Percentiles rank a stretch among this genome's conserved stretches.
Conservation (phyloP, 2,797 vertebrate genomes). For the Scomberomorus guttatus region DNA sequence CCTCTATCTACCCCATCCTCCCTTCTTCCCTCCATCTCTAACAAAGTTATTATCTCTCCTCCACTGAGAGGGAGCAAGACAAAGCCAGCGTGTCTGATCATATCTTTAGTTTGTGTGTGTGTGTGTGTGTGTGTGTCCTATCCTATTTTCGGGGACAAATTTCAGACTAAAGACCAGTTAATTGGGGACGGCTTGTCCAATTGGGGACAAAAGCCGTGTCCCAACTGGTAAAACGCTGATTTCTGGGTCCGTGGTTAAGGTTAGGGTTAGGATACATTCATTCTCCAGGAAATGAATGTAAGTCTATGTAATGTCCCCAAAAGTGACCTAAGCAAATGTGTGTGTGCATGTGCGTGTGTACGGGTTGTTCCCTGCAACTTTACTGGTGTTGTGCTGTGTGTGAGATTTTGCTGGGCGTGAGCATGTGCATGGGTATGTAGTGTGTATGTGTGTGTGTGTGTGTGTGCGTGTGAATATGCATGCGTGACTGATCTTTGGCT, state of each 20-base stretch:
- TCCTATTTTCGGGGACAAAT: too few species aligned
- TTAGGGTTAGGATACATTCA: too few species aligned
- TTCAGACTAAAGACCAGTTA: too few species aligned
- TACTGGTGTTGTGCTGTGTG: conserved; percentile 24
- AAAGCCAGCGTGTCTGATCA: conserved; percentile 50
- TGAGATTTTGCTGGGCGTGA: conserved; percentile 5
- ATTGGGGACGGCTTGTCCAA: too few species aligned
- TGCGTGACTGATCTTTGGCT: conserved; percentile 60
- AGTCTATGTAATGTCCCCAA: too few species aligned
- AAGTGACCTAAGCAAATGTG: neutral
- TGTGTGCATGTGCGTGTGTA: neutral
- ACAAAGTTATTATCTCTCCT: conserved; percentile 42
- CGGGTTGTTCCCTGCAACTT: conserved; percentile 23
- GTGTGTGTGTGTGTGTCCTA: too few species aligned
- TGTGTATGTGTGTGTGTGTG: conserved; percentile 14
- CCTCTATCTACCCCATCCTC: neutral
- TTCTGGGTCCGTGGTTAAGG: too few species aligned
- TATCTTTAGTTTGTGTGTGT: conserved; percentile 26
- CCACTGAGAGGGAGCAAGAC: conserved; percentile 30
- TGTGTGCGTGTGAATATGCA: neutral
- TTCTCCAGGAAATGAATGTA: too few species aligned
- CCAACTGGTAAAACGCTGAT: too few species aligned
- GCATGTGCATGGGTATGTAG: neutral
- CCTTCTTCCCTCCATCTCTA: conserved; percentile 1
- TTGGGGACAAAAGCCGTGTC: too few species aligned